Conservation (phyloP, 1,140 invertebrate species). For the Lordiphosa clarofinis region DNA sequence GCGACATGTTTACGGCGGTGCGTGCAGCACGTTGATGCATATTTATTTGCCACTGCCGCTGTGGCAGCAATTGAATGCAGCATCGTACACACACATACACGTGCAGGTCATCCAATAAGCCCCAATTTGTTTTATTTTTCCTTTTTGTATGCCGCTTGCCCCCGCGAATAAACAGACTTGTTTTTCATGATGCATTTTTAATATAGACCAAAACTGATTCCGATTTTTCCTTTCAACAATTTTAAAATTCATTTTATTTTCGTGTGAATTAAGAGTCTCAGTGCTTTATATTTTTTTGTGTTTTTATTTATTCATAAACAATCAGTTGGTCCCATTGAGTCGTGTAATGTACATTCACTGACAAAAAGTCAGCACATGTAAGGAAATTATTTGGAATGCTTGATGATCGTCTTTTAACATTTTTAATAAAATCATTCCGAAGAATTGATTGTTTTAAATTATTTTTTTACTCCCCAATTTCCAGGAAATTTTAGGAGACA, state of each 20-base stretch:
- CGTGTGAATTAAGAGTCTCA: slow-evolving; percentile 4
- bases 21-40: slow-evolving; percentile 51
- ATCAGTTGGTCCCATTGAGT: slow-evolving; percentile 38
- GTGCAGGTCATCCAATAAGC: slow-evolving; percentile 23
- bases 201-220: slow-evolving; percentile 22
- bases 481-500: no score
- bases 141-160: not conserved
- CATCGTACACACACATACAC: slow-evolving; percentile 24
- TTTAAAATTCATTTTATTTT: slow-evolving; percentile 20
- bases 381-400: no score
- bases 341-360: slow-evolving; percentile 12
- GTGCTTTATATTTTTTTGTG: slow-evolving; percentile 6
- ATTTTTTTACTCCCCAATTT: no score
- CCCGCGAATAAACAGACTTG: slow-evolving; percentile 38
- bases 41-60: slow-evolving; percentile 30
- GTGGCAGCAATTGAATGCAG: slow-evolving; percentile 43
- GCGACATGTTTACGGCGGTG: slow-evolving; percentile 48
- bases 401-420: no score
- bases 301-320: slow-evolving; percentile 46
- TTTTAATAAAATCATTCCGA: no score
- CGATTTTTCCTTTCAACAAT: slow-evolving; percentile 10
- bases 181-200: slow-evolving; percentile 57
- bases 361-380: not conserved
- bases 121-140: slow-evolving; percentile 15
- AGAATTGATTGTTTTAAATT: no score